phyloP scores from a whole-genome alignment of 1,140 invertebrate species.

The Pomacea maculata region DNA sequence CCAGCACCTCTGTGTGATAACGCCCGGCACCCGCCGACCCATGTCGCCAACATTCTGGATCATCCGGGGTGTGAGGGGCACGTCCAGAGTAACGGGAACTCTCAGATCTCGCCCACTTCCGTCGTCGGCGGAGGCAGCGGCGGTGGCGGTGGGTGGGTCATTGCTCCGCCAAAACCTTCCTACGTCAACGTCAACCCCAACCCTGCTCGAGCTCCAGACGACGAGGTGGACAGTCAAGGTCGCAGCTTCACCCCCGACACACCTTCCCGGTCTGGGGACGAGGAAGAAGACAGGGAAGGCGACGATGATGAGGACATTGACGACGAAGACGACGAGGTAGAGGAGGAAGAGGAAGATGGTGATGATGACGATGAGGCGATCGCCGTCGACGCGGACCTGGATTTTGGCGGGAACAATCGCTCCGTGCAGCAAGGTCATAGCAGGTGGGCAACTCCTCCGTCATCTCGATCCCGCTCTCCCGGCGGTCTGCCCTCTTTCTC shows the following conservation, averaged over 20 bases:
- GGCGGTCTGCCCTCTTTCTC: neutral
- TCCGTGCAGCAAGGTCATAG: neutral
- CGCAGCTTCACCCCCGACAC: conserved; percentile 18
- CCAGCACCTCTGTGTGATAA: neutral
- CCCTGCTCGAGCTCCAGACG: neutral
- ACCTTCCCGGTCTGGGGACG: conserved; percentile 30
- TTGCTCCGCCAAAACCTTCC: neutral
- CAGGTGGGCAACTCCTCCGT: neutral
- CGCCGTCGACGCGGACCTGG: conserved; percentile 31
- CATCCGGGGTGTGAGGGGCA: neutral
- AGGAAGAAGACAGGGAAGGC: conserved; percentile 40
- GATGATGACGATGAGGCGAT: conserved; percentile 10
- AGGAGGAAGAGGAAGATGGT: conserved; percentile 20
- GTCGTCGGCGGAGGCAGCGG: neutral
- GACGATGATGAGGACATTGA: conserved; percentile 17
- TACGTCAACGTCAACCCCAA: conserved; percentile 26
- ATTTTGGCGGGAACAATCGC: conserved; percentile 50
- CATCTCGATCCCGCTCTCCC: neutral
- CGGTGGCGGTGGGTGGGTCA: neutral
- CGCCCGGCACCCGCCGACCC: conserved; percentile 4
- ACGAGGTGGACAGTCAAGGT: conserved; percentile 20
- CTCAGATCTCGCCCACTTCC: neutral
- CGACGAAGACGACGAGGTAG: conserved; percentile 13
- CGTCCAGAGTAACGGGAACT: conserved; percentile 9
- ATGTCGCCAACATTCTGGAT: neutral